Base-by-base conservation (phyloP, 37 sponge, comb jelly and placozoan species). In the Eunapius fragilis region DNA sequence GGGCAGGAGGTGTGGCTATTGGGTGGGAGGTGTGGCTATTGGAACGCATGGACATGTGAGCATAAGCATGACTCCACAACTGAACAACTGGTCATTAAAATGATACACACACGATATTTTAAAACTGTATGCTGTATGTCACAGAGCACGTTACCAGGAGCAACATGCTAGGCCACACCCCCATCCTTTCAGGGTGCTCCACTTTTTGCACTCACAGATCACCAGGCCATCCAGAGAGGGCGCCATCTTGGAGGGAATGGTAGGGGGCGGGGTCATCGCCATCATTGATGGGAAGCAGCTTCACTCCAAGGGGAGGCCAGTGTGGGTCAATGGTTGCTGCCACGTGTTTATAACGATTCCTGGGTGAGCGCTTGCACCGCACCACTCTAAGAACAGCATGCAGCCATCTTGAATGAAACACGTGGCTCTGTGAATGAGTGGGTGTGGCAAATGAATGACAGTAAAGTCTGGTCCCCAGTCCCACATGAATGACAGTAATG, bases 341-440 rank as follows among this genome's bases (percentile, higher is more conserved):
- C 2, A 94, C 58, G 27, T 82, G 83, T 67, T 94, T 94, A 83
- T 94, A 94, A 24, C 37, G 67, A 32, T 91, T 94, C 31, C 68
- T 27, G 31, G 88, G 86, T 32, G 70, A 67, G 0, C 68, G 37
- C 81, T 94, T 94, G 67, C 94, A 82, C 26, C 94, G 71, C 24
- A 94, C 79, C 6, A 36, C 22, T 7, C 80, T 69, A 41, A 85
- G 69, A 34, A 90, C 10, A 17, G 31, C 34, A 3, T 67, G 71
- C 69, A 89, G 25, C 82, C 81, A 87, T 37, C 27, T 45, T 12
- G 68, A 82, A 4, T 82, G 77, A 7, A 94, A 27, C 25, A 94
- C 50, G 34, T 81, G 85, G 23, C 68, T 82, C 94, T 94, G 76
- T 27, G 49, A 1, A 17, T 10, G 7, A 17, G 22, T 58, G 58